phyloP scores from a whole-genome alignment of 2,797 vertebrate species.

The Orestias chungarensis region DNA sequence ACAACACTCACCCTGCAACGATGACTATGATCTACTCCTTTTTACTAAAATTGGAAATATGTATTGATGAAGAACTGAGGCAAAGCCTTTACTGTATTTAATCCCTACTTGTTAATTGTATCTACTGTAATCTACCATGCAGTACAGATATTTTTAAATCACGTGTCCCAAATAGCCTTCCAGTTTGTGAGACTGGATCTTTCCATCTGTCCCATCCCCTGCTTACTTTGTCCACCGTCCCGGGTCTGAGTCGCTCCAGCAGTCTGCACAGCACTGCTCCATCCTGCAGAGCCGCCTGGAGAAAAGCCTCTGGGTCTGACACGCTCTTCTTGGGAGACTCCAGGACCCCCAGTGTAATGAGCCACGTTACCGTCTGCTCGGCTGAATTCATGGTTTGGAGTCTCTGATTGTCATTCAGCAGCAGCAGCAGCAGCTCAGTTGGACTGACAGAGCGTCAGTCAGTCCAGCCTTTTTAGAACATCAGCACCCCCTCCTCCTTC shows the following conservation, averaged over 20 bases:
- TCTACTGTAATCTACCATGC: no score
- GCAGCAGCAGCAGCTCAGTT: not conserved
- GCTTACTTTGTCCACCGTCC: conserved; percentile 90
- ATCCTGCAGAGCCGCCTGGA: conserved; percentile 88
- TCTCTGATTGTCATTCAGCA: conserved; percentile 12
- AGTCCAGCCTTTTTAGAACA: conserved; percentile 18
- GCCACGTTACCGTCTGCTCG: conserved; percentile 97
- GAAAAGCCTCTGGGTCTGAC: conserved; percentile 91
- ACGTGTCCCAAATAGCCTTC: not conserved
- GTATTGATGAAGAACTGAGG: not conserved
- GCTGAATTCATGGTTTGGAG: conserved; percentile 85
- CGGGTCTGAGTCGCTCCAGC: conserved; percentile 90
- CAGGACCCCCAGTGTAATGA: conserved; percentile 93
- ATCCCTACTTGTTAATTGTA: no score
- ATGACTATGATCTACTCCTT: not conserved
- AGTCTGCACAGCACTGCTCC: conserved; percentile 91
- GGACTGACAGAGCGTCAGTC: conserved; percentile 13
- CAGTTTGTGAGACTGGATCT: not conserved
- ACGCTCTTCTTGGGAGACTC: conserved; percentile 96
- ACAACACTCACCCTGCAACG: not conserved
- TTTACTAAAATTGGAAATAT: not conserved
- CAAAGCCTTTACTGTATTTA: no score
- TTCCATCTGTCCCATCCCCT: not conserved
- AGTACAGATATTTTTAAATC: no score
- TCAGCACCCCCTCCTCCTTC: not conserved